Percentiles rank a stretch among this genome's conserved stretches.
These are phyloP conservation scores for Junonia oenone DNA, from an alignment of 2,888 invertebrate genomes.

Conservation along the genomic window DNA sequence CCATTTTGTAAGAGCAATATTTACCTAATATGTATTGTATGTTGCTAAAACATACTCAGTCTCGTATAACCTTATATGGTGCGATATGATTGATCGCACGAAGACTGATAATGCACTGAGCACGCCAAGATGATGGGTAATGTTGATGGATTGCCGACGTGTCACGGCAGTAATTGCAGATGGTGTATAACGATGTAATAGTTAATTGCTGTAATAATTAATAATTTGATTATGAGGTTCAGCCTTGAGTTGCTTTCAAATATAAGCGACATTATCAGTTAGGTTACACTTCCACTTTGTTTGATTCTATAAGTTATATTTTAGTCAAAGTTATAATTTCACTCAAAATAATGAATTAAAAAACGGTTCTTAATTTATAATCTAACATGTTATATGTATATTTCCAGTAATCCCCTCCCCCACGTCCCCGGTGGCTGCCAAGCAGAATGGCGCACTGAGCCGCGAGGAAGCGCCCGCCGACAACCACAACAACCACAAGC, in stretches of 20 bases:
- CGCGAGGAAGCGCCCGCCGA: constrained; percentile 35
- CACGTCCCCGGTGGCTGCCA: constrained; percentile 37
- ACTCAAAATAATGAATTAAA: too few species aligned
- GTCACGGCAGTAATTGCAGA: background rate
- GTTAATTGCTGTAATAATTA: background rate
- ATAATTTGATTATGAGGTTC: background rate
- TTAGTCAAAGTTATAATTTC: too few species aligned
- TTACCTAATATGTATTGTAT: too few species aligned
- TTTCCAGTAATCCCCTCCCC: constrained; percentile 41
- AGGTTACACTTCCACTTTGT: too few species aligned
- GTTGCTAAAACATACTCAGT: too few species aligned
- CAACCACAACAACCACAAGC: constrained; percentile 24
- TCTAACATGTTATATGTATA: too few species aligned
- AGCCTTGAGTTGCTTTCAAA: background rate
- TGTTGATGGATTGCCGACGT: background rate
- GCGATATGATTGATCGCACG: background rate
- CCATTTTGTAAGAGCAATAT: too few species aligned
- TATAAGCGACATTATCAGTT: background rate
- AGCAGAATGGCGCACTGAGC: constrained; percentile 55
- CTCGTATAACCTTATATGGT: background rate
- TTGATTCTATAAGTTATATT: too few species aligned
- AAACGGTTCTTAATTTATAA: too few species aligned
- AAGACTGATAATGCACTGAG: background rate
- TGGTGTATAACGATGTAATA: background rate
- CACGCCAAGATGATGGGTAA: background rate